Percentiles rank a stretch among this genome's conserved stretches.
Evolutionary conservation across 2,113 vertebrate species (phyloP).

Genomic region (Talpa occidentalis): DNA sequence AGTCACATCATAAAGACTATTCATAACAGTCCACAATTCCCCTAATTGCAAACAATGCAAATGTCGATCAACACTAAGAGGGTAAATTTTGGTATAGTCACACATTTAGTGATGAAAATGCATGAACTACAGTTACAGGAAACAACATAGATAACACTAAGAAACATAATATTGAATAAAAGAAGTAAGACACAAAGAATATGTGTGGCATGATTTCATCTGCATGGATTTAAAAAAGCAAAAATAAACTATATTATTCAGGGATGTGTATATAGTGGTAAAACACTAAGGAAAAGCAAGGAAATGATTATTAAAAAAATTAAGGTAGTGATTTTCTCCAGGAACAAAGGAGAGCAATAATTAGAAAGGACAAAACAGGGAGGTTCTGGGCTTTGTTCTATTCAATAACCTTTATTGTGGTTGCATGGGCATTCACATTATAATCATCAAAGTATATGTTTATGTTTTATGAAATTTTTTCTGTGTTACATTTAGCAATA

Average conservation of each 20-base stretch:
- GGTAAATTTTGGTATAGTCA: neutral
- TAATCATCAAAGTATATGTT: neutral
- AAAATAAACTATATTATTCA: neutral
- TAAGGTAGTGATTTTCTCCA: conserved; percentile 1
- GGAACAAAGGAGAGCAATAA: neutral
- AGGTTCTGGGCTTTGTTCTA: neutral
- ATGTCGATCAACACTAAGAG: neutral
- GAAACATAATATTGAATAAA: neutral
- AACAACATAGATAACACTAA: neutral
- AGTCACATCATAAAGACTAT: conserved; percentile 8
- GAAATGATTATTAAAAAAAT: conserved; percentile 15
- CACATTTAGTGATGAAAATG: neutral
- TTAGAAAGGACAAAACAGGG: neutral
- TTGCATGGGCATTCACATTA: neutral
- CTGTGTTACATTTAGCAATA: neutral
- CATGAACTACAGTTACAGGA: neutral
- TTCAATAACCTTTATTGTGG: conserved; percentile 28
- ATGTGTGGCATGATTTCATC: neutral
- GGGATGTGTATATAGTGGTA: neutral
- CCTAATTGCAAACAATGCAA: neutral
- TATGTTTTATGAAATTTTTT: neutral
- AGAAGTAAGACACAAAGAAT: conserved; percentile 1
- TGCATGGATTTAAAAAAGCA: neutral
- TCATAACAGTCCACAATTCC: neutral
- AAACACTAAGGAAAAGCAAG: neutral